Evolutionary conservation across 2,797 vertebrate genomes (phyloP).

Genomic region (Coreius guichenoti): DNA sequence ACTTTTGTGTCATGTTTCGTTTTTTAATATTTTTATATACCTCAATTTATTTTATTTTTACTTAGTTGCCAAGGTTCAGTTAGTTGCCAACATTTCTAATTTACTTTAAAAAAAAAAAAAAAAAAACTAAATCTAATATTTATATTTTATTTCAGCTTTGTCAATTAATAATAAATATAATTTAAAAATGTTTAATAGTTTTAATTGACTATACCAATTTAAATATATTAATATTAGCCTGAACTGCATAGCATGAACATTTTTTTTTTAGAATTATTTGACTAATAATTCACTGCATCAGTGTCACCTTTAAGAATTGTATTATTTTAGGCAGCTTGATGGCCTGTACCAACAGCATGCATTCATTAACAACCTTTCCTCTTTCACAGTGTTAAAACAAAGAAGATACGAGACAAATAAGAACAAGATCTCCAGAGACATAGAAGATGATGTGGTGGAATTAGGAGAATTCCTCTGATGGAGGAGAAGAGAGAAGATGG

Average conservation of each 20-base stretch:
- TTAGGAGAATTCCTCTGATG: constrained; percentile 20
- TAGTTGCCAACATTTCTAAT: too few species aligned
- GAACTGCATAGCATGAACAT: too few species aligned
- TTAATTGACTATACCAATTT: too few species aligned
- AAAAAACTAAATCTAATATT: neutral
- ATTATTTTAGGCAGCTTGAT: neutral
- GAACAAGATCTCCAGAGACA: constrained; percentile 55
- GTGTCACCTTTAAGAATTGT: neutral
- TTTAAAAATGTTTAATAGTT: too few species aligned
- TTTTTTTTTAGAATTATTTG: neutral
- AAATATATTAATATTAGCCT: too few species aligned
- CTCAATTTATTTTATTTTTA: too few species aligned
- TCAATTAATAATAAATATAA: neutral
- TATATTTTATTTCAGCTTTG: neutral
- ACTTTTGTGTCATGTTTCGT: too few species aligned
- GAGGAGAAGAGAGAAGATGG: neutral
- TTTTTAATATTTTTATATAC: too few species aligned
- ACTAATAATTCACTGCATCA: neutral
- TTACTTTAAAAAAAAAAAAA: too few species aligned
- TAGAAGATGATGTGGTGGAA: constrained; percentile 65
- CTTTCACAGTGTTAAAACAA: constrained; percentile 70
- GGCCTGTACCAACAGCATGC: neutral
- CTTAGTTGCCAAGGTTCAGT: too few species aligned
- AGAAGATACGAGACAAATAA: constrained; percentile 7
- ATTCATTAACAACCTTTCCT: constrained; percentile 44